These are phyloP conservation scores for Erebia palarica DNA, from an alignment of 2,888 invertebrate genomes.

Conservation along the genomic window DNA sequence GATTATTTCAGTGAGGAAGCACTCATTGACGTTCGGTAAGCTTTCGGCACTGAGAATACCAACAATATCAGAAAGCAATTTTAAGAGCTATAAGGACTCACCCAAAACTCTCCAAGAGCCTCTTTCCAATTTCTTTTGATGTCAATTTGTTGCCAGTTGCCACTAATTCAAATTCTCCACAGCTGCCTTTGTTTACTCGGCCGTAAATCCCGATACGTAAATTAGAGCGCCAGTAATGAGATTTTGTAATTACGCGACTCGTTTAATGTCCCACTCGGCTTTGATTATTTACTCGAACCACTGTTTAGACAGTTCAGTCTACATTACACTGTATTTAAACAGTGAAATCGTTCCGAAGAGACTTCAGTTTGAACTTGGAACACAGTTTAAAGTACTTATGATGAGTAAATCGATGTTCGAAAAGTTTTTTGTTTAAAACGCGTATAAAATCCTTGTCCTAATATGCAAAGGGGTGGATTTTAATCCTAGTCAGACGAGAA, in stretches of 20 bases:
- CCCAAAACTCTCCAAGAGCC: neutral
- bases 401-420: neutral
- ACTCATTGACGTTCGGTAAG: too few species aligned
- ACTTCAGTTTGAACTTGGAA: neutral
- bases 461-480: neutral
- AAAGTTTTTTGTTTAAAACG: neutral
- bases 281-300: conserved; percentile 37
- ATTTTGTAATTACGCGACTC: conserved; percentile 41
- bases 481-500: neutral
- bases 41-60: too few species aligned
- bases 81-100: too few species aligned
- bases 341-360: neutral
- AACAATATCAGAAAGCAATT: neutral
- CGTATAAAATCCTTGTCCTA: neutral
- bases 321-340: conserved; percentile 30
- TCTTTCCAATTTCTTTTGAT: neutral
- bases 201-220: conserved; percentile 41
- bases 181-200: conserved; percentile 38
- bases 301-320: conserved; percentile 33
- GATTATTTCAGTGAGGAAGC: too few species aligned
- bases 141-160: conserved; percentile 7
- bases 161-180: conserved; percentile 22
- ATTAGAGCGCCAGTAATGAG: conserved; percentile 42
- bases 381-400: neutral
- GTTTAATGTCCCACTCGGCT: conserved; percentile 36